Evolutionary conservation across 2,888 invertebrate species (phyloP), one percentile per base, ranked within the genome.

Genomic region (Amphipoea lucens): DNA sequence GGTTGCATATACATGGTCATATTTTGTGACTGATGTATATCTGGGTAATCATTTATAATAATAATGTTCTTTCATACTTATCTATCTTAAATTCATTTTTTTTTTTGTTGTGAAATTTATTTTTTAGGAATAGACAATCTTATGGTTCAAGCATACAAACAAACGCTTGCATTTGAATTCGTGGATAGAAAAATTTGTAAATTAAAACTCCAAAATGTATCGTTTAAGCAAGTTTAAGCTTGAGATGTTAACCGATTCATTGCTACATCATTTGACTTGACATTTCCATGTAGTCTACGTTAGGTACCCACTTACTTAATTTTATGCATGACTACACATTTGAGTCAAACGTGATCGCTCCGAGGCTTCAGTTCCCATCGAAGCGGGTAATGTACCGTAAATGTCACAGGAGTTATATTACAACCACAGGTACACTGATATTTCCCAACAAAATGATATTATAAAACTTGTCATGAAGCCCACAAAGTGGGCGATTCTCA

Each of bases 391-490:
- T 77, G 85, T 79, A 75, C 78, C 82, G 88, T 86, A 85, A 86
- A 87, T 86, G 74, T 75, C 86, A 86, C 66, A 3, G 72, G 86
- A 75, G 65, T 85, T 86, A 45, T 73, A 63, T 87, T 85, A 75
- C 85, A 78, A 77, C 85, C 88, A 66, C 86, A 81, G 63, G 63
- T 17, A 45, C 29, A 40, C 62, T 48, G 9, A 60, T 76, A 76
- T 48, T 48, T 76, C 2, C 12, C 36, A 40, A 40, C 20, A 76
- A 57, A 40, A 60, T 12, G 0, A 73, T 9, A 42, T 20, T n/a
- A 12, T 4, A 51, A 48, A 40, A n/a, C 17, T 0, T 17, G 40
- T 0, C 36, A 54, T 14, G 14, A 82, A 65, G 17, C 57, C 74
- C 42, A 57, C 11, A 42, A 81, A 42, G n/a, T 42, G 62, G 17